Conservation (phyloP, 2,888 invertebrate genomes). For the Autographa gamma region DNA sequence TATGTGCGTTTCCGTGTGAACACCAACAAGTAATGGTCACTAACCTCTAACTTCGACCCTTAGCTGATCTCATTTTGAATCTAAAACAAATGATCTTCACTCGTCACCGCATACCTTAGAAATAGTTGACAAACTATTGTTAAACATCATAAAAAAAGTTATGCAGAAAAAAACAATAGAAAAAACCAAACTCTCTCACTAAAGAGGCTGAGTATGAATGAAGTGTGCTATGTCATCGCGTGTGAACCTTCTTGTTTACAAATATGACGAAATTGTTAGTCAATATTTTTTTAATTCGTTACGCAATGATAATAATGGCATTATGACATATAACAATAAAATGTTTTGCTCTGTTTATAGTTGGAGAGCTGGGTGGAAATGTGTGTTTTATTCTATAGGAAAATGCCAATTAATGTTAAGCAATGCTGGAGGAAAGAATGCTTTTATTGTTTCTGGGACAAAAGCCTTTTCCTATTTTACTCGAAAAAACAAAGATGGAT, state of each 20-base stretch:
- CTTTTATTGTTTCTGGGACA: neutral
- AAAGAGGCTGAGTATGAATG: slow-evolving; percentile 27
- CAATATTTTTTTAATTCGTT: slow-evolving; percentile 61
- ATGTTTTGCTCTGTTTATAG: slow-evolving; percentile 29
- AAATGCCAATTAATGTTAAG: neutral
- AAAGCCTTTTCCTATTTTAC: neutral
- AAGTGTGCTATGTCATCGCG: slow-evolving; percentile 54
- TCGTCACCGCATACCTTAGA: slow-evolving; percentile 62
- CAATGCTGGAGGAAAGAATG: slow-evolving; percentile 1
- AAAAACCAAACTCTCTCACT: slow-evolving; percentile 22
- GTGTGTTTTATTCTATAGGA: neutral
- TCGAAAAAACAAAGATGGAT: too few species aligned
- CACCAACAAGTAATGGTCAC: slow-evolving; percentile 16
- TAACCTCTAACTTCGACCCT: slow-evolving; percentile 61
- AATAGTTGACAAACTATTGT: slow-evolving; percentile 51
- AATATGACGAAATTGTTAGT: slow-evolving; percentile 69
- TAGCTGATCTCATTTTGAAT: slow-evolving; percentile 59
- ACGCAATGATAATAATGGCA: slow-evolving; percentile 50
- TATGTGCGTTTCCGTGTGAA: neutral
- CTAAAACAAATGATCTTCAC: slow-evolving; percentile 66
- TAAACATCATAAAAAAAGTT: slow-evolving; percentile 32
- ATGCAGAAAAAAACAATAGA: slow-evolving; percentile 36
- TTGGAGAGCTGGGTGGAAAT: neutral
- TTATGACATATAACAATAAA: slow-evolving; percentile 38
- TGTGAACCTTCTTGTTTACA: slow-evolving; percentile 68